Base-by-base conservation (phyloP, 30 jellyfish, hydroid and myxozoan genomes). In the Hydractinia symbiolongicarpus region DNA sequence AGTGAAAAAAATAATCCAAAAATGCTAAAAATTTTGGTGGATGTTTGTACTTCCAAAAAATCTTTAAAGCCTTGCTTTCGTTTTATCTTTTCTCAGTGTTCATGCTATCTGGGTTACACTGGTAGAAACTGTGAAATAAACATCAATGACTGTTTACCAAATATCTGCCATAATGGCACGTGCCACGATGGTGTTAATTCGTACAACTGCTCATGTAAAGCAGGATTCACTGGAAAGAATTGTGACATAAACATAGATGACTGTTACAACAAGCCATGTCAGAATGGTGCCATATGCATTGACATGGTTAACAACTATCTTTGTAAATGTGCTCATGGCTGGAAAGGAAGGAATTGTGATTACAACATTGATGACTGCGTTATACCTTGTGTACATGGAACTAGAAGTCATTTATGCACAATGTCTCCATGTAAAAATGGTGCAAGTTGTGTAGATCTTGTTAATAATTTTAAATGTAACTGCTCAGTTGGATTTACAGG, bases 401-500 rank as follows among this genome's bases (percentile, higher is more conserved):
- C 44, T 30, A 30, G 44, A 30, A 13, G 9, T 66, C 19, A 14
- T 15, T 15, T 60, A 7, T 66, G 76, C 76, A 66, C 76, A 66
- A 66, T 19, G 49, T 66, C 76, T 66, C 76, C 76, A 66, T 66
- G 76, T 69, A 83, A 61, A 74, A 89, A 73, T 21, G 96, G 96
- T 10, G 53, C 40, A 60, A 14, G 40, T 10, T 89, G 96, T 54
- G 60, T 53, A 1, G 96, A 89, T 69, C 81, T 54, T 61, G 91
- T 88, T 16, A 80, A 55, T 56, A 85, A 84, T 64, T 89, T 84
- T 84, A 53, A 44, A 53, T 89, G 96, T 79, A 89, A 73, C 54
- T 89, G 96, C 58, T 89, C 94, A 50, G 19, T 72, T 0, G 96
- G 95, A 13, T 89, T 53, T 68, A 80, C 52, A 50, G 96, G 96